Conservation (phyloP, 2,888 invertebrate species). For the Neoaliturus tenellus region DNA sequence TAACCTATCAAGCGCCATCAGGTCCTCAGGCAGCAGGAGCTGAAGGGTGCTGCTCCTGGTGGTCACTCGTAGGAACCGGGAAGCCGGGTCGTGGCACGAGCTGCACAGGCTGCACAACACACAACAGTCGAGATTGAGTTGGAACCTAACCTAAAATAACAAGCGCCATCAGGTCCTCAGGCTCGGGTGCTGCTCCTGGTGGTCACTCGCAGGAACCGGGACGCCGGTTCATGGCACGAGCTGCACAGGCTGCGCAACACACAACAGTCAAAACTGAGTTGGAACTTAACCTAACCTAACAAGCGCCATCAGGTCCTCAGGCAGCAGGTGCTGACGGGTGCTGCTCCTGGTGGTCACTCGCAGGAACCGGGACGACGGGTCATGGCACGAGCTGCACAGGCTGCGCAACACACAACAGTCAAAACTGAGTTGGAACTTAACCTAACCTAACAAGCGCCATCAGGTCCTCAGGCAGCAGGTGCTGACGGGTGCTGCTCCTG, state of each 20-base stretch:
- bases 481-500: conserved; percentile 78
- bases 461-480: conserved; percentile 92
- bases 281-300: too few relatives aligned
- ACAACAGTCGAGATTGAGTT: too few relatives aligned
- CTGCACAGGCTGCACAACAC: conserved; percentile 88
- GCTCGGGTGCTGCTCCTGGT: conserved; percentile 83
- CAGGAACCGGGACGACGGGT: conserved; percentile 92
- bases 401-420: conserved; percentile 78
- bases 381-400: conserved; percentile 88
- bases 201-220: conserved; percentile 91
- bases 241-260: conserved; percentile 82
- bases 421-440: neutral
- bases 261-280: conserved; percentile 8
- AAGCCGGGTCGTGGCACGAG: conserved; percentile 91
- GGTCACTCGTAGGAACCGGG: conserved; percentile 91
- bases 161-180: conserved; percentile 95
- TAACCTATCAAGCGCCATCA: conserved; percentile 95
- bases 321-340: conserved; percentile 79
- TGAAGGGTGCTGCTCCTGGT: conserved; percentile 81
- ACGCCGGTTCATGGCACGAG: conserved; percentile 91
- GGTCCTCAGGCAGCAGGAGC: conserved; percentile 90
- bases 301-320: conserved; percentile 95
- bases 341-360: conserved; percentile 87
- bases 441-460: conserved; percentile 94
- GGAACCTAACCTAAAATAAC: too few relatives aligned